phyloP scores from a whole-genome alignment of 1,140 invertebrate species.

The Sesamia nonagrioides region DNA sequence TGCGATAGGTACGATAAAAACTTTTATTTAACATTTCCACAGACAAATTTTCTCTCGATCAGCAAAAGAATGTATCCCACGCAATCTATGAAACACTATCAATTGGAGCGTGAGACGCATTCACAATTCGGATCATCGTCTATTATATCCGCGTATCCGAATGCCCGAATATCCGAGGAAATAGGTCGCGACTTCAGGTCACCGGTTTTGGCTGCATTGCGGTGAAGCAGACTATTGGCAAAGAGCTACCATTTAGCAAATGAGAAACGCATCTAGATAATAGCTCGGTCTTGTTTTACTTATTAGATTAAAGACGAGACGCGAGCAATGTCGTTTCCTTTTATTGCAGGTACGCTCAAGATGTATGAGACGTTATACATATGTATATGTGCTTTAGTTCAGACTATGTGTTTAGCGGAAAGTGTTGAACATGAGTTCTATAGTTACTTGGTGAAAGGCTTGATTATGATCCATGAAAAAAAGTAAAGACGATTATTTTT shows the following conservation, averaged over 20 bases:
- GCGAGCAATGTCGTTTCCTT: constrained; percentile 1
- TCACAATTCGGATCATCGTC: constrained; percentile 38
- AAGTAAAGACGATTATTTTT: too few species aligned
- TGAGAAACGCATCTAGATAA: constrained; percentile 25
- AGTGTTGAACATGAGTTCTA: not conserved
- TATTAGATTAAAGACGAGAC: constrained; percentile 26
- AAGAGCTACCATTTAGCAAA: not conserved
- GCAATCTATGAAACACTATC: constrained; percentile 28
- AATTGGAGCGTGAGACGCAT: constrained; percentile 40
- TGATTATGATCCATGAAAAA: too few species aligned
- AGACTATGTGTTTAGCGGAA: not conserved
- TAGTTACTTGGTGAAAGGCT: not conserved
- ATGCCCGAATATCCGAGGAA: constrained; percentile 29
- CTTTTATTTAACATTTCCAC: not conserved
- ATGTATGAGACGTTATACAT: not conserved
- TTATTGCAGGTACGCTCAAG: constrained; percentile 17
- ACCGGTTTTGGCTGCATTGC: constrained; percentile 44
- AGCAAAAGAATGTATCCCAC: not conserved
- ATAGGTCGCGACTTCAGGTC: constrained; percentile 37
- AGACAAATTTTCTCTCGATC: constrained; percentile 3
- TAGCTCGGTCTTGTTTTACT: constrained; percentile 19
- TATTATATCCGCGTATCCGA: constrained; percentile 39
- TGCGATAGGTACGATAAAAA: too few species aligned
- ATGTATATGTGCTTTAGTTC: not conserved
- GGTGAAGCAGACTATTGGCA: constrained; percentile 27